Conservation (phyloP, 2,113 vertebrate genomes). For the Chrysochloris asiatica region DNA sequence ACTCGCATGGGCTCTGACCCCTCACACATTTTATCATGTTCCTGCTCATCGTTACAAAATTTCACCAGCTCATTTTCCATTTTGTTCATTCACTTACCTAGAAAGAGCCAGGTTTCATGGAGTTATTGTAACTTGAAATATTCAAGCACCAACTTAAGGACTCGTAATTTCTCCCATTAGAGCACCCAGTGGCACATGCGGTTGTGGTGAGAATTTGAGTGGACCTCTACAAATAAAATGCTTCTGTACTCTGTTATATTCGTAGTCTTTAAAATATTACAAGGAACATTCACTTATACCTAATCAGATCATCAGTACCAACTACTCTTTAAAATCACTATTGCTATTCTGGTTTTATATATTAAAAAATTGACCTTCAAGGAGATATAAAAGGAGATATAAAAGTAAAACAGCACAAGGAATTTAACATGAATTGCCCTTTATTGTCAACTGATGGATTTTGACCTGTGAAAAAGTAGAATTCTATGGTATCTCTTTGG, state of each 20-base stretch:
- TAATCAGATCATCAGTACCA: neutral
- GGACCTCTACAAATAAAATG: neutral
- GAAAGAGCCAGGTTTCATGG: neutral
- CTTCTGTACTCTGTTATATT: neutral
- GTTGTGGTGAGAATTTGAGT: neutral
- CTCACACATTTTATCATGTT: neutral
- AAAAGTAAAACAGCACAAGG: neutral
- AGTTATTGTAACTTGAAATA: neutral
- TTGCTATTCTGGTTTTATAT: neutral
- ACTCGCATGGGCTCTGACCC: neutral
- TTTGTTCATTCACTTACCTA: neutral
- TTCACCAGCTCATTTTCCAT: neutral
- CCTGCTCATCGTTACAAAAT: neutral
- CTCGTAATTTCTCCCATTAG: neutral
- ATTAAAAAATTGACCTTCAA: conserved; percentile 38
- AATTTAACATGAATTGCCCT: conserved; percentile 22
- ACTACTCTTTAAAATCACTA: neutral
- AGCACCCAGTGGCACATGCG: neutral
- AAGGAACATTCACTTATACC: neutral
- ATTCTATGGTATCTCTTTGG: neutral
- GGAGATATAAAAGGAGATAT: neutral
- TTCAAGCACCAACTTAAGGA: neutral
- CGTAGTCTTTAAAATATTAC: neutral
- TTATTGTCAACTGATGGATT: neutral
- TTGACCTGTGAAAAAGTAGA: neutral